Base-by-base conservation (phyloP, 2,113 vertebrate genomes). In the Pedionomus torquatus region DNA sequence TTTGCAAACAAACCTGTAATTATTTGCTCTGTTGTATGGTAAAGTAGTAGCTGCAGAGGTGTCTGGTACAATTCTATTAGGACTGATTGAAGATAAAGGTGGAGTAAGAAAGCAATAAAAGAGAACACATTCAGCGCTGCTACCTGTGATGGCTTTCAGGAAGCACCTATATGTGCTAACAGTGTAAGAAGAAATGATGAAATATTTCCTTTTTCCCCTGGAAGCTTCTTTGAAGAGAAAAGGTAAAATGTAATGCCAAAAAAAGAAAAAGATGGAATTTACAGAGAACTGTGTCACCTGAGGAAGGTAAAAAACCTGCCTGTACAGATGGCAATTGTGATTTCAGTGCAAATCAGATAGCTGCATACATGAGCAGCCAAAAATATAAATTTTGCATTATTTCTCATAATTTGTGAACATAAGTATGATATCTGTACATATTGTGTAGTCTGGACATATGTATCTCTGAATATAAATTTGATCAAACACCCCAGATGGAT, bases 401-500 rank as follows among this genome's bases (percentile, higher is more conserved):
- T 85, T 46, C 58, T 66, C 0, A 5, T 51, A 84, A 66, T 58
- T 58, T 71, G 5, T n/a, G 43, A 76, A 41, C 28, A 7, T 68
- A 68, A 23, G 9, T 65, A 41, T 28, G 12, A 33, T 21, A 49
- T n/a, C 11, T 76, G n/a, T 25, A 39, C 3, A 7, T 57, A 61
- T 13, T 65, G 5, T 51, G 5, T n/a, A 49, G 11, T 6, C 24
- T 9, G 33, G 35, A 80, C 12, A 69, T 11, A 46, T 2, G 1
- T 1, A 39, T 33, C 65, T 61, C 33, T 28, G 4, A 43, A 48
- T 11, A 13, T 17, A 68, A 86, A 57, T 31, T 44, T 41, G 7
- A 48, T 43, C 0, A 0, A 76, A 55, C 11, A 25, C 48, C 14
- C 3, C 7, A 48, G 7, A 72, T 4, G 1, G 16, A 80, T 1